phyloP scores from a whole-genome alignment of 1,140 invertebrate species.

The Wiebesia pumilae region DNA sequence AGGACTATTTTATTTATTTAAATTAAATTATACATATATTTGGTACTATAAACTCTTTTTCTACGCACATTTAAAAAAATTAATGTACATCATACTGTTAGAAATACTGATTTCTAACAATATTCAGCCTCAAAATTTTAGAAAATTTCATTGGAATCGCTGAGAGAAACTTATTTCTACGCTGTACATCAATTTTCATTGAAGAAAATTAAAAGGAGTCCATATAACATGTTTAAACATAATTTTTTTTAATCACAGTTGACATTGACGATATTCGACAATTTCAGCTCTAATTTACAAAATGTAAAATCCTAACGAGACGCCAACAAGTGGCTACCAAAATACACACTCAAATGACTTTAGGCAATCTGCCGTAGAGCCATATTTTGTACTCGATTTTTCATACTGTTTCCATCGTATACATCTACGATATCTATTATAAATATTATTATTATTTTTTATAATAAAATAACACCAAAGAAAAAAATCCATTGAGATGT shows the following conservation, averaged over 20 bases:
- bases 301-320: not conserved
- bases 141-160: not conserved
- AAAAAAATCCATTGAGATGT: not conserved
- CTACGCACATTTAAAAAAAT: not conserved
- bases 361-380: not conserved
- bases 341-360: not conserved
- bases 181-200: not conserved
- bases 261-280: not conserved
- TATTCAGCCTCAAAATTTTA: not conserved
- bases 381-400: constrained; percentile 14
- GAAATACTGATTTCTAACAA: not conserved
- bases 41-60: not conserved
- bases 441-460: constrained; percentile 15
- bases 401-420: not conserved
- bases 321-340: not conserved
- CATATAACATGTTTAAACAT: too few relatives aligned
- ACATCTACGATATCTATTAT: not conserved
- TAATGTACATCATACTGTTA: not conserved
- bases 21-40: not conserved
- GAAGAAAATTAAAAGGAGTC: not conserved
- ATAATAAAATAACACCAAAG: constrained; percentile 30
- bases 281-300: not conserved
- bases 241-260: too few relatives aligned
- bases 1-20: not conserved
- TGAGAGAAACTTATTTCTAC: not conserved